Evolutionary conservation across 1,140 invertebrate species (phyloP), one percentile per base, ranked within the genome.

Genomic region (Chlorops oryzae): DNA sequence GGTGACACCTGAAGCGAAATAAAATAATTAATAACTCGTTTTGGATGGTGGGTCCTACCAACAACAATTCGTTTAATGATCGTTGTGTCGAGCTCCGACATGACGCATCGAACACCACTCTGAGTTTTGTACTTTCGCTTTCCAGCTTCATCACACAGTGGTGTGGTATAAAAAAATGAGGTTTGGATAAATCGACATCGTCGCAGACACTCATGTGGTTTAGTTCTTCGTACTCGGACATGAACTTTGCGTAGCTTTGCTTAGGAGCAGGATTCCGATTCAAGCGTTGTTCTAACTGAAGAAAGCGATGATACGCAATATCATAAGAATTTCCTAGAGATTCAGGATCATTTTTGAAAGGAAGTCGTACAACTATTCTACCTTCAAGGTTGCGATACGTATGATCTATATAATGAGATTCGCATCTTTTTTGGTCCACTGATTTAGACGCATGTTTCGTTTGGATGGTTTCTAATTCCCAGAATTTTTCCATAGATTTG

Each of bases 1-100:
- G 47, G 41, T 69, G 59, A 13, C 48, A 52, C 23, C 73, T 50
- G 55, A 77, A 78, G 17, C 66, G 54, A 0, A 72, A 15, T 21
- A 77, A 23, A 22, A 75, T n/a, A 76, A 40, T 32, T 20, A 24
- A 75, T 17, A 77, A 44, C 24, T 75, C 72, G 22, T 67, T 51
- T 46, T 76, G 74, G 10, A 75, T 52, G 3, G 48, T 62, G 2
- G 72, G 68, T 1, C 73, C 74, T 5, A 61, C 56, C 15, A 61
- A 51, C 13, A 67, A 56, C 6, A 62, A 54, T 39, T 73, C 60
- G 54, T 74, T 74, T 21, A 75, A 45, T 3, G 65, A 73, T 7
- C 58, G 35, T 28, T 65, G 63, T 15, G 50, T 21, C 6, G 27
- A 28, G 13, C 40, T 50, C 13, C 27, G 10, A 37, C 28, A 45